phyloP scores from a whole-genome alignment of 30 jellyfish, hydroid and myxozoan species.

The Aurelia sp. region DNA sequence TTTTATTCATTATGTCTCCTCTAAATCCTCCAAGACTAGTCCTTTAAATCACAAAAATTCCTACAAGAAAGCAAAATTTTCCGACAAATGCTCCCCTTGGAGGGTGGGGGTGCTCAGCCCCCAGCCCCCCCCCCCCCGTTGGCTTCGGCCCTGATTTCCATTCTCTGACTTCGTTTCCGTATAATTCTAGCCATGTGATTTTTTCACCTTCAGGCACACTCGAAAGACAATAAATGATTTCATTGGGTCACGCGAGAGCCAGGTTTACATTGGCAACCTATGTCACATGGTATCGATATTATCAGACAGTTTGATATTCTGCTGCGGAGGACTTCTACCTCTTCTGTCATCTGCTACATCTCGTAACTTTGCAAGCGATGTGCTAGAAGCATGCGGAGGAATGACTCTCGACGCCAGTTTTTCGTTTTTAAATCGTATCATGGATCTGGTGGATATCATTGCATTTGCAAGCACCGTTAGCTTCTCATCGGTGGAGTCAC shows the following conservation, averaged over 20 bases:
- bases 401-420: constrained; percentile 94
- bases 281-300: constrained; percentile 98
- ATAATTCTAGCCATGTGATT: too few relatives aligned
- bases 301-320: constrained; percentile 92
- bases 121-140: too few relatives aligned
- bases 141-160: too few relatives aligned
- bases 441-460: constrained; percentile 88
- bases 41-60: too few relatives aligned
- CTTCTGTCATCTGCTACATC: constrained; percentile 96
- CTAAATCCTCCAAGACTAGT: too few relatives aligned
- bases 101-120: too few relatives aligned
- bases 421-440: constrained; percentile 90
- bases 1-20: too few relatives aligned
- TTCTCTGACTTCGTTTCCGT: too few relatives aligned
- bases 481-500: constrained; percentile 93
- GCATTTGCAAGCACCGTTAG: constrained; percentile 93
- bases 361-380: constrained; percentile 91
- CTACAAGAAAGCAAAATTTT: too few relatives aligned
- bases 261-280: constrained; percentile 79
- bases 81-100: too few relatives aligned
- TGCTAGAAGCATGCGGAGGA: constrained; percentile 98
- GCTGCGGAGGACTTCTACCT: constrained; percentile 99
- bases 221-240: constrained; percentile 88
- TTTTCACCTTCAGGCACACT: constrained; percentile 78
- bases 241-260: constrained; percentile 81